Evolutionary conservation across 1,140 invertebrate species (phyloP).

Genomic region (Sycophaga agraensis): DNA sequence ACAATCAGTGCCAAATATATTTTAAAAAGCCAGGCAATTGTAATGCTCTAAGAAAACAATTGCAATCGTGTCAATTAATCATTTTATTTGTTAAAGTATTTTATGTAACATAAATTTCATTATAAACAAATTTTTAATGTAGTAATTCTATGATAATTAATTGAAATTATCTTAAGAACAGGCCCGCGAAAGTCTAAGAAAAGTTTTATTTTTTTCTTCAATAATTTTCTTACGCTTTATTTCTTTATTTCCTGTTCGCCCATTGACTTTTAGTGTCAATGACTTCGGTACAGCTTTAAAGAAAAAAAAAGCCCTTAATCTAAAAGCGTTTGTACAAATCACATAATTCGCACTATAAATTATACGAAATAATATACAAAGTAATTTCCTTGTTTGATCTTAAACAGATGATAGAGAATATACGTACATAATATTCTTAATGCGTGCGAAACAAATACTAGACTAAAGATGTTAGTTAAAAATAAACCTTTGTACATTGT

Average conservation of each 20-base stretch:
- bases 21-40: neutral
- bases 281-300: constrained; percentile 48
- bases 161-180: neutral
- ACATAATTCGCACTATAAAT: constrained; percentile 2
- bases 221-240: constrained; percentile 19
- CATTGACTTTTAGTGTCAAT: constrained; percentile 38
- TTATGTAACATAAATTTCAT: neutral
- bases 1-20: constrained; percentile 21
- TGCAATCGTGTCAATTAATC: constrained; percentile 11
- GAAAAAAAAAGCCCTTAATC: constrained; percentile 23
- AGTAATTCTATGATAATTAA: neutral
- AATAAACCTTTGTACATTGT: no score
- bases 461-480: no score
- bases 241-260: constrained; percentile 31
- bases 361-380: no score
- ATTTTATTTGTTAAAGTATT: neutral
- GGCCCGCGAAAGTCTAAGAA: neutral
- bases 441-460: no score
- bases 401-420: no score
- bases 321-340: constrained; percentile 14
- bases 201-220: neutral
- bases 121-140: neutral
- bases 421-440: no score
- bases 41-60: constrained; percentile 5
- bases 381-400: no score